phyloP scores from a whole-genome alignment of 2,888 invertebrate species.

The Tachina lurida region DNA sequence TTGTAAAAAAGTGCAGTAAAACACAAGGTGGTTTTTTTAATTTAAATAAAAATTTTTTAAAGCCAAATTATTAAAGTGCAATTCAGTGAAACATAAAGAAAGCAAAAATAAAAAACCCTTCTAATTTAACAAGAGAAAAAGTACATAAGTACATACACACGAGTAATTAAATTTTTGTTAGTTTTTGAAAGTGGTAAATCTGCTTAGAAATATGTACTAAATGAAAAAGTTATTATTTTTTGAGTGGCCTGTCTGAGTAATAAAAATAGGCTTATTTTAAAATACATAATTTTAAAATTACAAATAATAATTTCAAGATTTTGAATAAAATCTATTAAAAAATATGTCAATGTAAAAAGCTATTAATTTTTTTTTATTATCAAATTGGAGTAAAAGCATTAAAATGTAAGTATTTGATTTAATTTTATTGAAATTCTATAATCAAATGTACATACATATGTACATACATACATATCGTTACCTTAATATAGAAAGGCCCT shows the following conservation, averaged over 20 bases:
- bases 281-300: not conserved
- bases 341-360: not conserved
- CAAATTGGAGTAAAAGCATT: conserved; percentile 15
- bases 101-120: not conserved
- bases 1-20: not conserved
- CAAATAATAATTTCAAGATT: not conserved
- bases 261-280: not conserved
- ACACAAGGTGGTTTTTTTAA: not conserved
- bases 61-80: not conserved
- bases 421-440: conserved; percentile 9
- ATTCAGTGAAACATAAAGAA: not conserved
- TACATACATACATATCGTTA: too few species aligned
- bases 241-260: not conserved
- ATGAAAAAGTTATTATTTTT: not conserved
- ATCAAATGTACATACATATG: not conserved
- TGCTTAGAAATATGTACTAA: not conserved
- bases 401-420: conserved; percentile 46
- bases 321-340: not conserved
- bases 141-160: too few species aligned
- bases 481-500: too few species aligned
- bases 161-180: too few species aligned
- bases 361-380: not conserved
- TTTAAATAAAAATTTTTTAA: not conserved
- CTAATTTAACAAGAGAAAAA: not conserved
- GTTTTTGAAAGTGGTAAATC: not conserved